Evolutionary conservation across 1,140 invertebrate genomes (phyloP).

Genomic region (Gonioctena quinquepunctata): DNA sequence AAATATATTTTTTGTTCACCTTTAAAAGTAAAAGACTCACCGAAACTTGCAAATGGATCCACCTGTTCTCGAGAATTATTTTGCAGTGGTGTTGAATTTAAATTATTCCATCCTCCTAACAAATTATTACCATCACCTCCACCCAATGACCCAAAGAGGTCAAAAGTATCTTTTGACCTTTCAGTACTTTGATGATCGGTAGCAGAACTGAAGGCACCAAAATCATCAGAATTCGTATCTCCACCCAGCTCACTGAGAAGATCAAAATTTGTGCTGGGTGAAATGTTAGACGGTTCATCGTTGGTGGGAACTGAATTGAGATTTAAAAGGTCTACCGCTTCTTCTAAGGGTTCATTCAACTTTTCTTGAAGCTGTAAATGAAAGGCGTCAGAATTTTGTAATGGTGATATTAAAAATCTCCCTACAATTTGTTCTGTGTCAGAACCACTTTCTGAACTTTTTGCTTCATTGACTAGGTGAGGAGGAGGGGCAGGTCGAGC

Average conservation of each 20-base stretch:
- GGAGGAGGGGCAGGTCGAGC: constrained; percentile 48
- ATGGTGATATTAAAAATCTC: not conserved
- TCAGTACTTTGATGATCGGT: constrained; percentile 2
- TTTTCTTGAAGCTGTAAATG: not conserved
- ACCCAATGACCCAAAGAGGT: constrained; percentile 49
- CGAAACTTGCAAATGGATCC: constrained; percentile 64
- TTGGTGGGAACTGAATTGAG: constrained; percentile 50
- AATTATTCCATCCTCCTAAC: constrained; percentile 41
- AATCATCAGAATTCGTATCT: constrained; percentile 26
- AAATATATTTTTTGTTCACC: no score
- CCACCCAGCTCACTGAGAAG: constrained; percentile 63
- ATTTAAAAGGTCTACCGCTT: constrained; percentile 60
- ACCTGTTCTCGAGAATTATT: constrained; percentile 27
- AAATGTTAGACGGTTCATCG: constrained; percentile 31
- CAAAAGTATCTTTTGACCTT: constrained; percentile 48
- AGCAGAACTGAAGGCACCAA: constrained; percentile 30
- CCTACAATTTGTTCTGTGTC: constrained; percentile 30
- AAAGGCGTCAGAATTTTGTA: not conserved
- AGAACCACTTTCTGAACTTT: constrained; percentile 43
- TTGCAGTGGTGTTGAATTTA: constrained; percentile 25
- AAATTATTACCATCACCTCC: constrained; percentile 33
- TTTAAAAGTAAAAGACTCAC: no score
- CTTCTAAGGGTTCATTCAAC: constrained; percentile 30
- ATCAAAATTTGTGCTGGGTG: constrained; percentile 62
- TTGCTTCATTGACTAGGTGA: constrained; percentile 31